Conservation (phyloP, 2,113 vertebrate species). For the Epinephelus cyanopodus region DNA sequence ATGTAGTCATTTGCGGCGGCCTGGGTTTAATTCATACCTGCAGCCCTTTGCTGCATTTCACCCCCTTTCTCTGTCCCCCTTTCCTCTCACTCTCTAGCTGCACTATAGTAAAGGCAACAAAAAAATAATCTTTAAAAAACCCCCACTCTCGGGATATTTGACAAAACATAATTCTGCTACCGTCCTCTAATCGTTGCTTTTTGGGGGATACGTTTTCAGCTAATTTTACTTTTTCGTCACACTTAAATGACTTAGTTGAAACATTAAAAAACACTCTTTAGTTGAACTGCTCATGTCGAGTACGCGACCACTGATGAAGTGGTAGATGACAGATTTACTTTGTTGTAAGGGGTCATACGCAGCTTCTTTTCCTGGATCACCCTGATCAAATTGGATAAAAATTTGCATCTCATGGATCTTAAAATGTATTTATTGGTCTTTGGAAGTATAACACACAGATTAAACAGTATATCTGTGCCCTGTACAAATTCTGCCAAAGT, state of each 20-base stretch:
- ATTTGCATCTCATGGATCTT: not conserved
- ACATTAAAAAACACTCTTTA: not conserved
- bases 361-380: not conserved
- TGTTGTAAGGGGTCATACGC: not conserved
- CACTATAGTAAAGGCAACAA: too few relatives aligned
- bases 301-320: too few relatives aligned
- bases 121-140: too few relatives aligned
- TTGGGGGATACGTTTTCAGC: not conserved
- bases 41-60: too few relatives aligned
- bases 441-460: not conserved
- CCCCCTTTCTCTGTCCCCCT: too few relatives aligned
- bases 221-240: not conserved
- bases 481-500: not conserved
- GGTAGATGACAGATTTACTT: not conserved
- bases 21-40: too few relatives aligned
- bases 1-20: too few relatives aligned
- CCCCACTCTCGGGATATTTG: not conserved
- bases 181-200: too few relatives aligned
- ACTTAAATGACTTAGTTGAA: too few relatives aligned
- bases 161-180: not conserved
- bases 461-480: not conserved
- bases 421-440: not conserved
- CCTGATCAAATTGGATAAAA: not conserved
- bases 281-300: not conserved
- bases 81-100: too few relatives aligned